These are phyloP conservation scores for Enteromius trimaculatus DNA, from an alignment of 2,797 vertebrate species.

Conservation along the genomic window DNA sequence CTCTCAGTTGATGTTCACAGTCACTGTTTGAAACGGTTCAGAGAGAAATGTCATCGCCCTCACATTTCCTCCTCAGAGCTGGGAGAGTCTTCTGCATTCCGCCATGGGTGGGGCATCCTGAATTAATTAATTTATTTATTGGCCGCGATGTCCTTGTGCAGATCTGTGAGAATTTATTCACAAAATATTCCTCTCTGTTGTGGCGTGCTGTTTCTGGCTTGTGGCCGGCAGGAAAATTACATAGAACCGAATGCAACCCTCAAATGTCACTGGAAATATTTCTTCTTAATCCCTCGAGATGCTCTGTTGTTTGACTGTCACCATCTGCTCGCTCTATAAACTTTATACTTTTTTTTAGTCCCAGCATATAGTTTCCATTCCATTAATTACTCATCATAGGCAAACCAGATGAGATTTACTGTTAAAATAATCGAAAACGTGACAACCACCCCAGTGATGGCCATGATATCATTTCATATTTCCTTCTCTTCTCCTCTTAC, in stretches of 20 bases:
- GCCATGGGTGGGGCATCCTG: constrained; percentile 76
- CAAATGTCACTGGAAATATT: constrained; percentile 38
- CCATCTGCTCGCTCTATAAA: constrained; percentile 21
- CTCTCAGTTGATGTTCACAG: constrained; percentile 63
- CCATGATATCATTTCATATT: constrained; percentile 9
- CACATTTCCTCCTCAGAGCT: constrained; percentile 80
- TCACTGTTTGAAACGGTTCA: constrained; percentile 35
- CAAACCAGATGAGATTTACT: constrained; percentile 10
- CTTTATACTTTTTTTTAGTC: not conserved
- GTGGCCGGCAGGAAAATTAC: constrained; percentile 18
- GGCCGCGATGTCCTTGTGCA: constrained; percentile 5
- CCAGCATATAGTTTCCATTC: not conserved
- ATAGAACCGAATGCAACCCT: constrained; percentile 12
- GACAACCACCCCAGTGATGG: constrained; percentile 3
- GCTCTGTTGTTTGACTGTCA: constrained; percentile 13
- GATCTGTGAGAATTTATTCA: constrained; percentile 35
- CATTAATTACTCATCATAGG: constrained; percentile 5
- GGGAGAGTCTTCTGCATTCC: constrained; percentile 76
- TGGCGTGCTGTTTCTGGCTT: constrained; percentile 27
- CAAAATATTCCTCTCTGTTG: constrained; percentile 52
- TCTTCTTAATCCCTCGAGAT: constrained; percentile 20
- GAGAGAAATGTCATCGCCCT: constrained; percentile 70
- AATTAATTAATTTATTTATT: constrained; percentile 50
- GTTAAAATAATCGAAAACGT: not conserved
- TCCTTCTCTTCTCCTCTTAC: constrained; percentile 4